Evolutionary conservation across 2,797 vertebrate species (phyloP).

Genomic region (Micropoecilia bifurca): DNA sequence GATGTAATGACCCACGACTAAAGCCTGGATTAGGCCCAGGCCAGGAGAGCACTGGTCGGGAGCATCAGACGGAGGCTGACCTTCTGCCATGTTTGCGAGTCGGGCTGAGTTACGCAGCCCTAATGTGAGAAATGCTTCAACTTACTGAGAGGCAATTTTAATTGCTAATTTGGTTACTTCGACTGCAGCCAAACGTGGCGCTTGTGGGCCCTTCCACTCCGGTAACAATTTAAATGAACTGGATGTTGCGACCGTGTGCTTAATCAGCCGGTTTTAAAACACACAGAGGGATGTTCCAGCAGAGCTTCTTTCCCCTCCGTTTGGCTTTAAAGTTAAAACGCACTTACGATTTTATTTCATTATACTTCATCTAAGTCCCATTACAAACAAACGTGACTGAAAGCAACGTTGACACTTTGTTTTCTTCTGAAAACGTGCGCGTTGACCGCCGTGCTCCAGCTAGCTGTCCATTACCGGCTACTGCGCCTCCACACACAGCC

Average conservation of each 20-base stretch:
- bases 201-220: background rate
- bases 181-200: background rate
- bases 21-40: slow-evolving; percentile 68
- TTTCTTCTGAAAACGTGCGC: background rate
- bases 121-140: slow-evolving; percentile 24
- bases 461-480: slow-evolving; percentile 8
- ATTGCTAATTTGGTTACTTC: slow-evolving; percentile 17
- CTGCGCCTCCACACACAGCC: slow-evolving; percentile 20
- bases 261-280: background rate
- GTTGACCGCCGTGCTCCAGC: background rate
- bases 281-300: slow-evolving; percentile 2
- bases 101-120: slow-evolving; percentile 35
- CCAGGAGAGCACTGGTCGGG: slow-evolving; percentile 37
- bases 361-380: slow-evolving; percentile 1
- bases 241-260: background rate
- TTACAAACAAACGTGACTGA: background rate
- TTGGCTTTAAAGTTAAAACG: background rate
- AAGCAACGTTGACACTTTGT: background rate
- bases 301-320: background rate
- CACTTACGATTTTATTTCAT: background rate
- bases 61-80: slow-evolving; percentile 49
- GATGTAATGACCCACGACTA: slow-evolving; percentile 73
- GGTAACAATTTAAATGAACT: background rate
- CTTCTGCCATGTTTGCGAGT: slow-evolving; percentile 55
- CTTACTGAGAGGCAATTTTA: slow-evolving; percentile 31